A percentile compares a stretch with the other conserved stretches of the same genome.
phyloP scores from a whole-genome alignment of 2,888 invertebrate genomes.

The Augochlorella aurata region DNA sequence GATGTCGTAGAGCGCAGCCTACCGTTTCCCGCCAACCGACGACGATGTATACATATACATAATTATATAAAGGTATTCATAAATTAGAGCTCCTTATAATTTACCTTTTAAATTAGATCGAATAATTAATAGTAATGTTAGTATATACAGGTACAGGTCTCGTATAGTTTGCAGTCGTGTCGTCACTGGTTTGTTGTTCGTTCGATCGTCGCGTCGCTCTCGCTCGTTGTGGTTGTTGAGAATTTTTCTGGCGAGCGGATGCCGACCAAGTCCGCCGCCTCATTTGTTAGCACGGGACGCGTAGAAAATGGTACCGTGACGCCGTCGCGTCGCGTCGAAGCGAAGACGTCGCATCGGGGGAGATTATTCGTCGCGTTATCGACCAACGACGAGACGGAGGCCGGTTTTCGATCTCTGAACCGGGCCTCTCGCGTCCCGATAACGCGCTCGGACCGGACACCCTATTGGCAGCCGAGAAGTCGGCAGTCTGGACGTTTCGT shows the following conservation, averaged over 20 bases:
- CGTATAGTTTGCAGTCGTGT: constrained; percentile 82
- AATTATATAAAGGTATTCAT: constrained; percentile 70
- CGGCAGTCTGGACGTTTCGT: background rate
- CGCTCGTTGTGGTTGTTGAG: constrained; percentile 36
- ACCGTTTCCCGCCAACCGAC: constrained; percentile 65
- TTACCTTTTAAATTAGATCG: constrained; percentile 73
- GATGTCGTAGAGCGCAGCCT: constrained; percentile 74
- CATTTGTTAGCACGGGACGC: constrained; percentile 47
- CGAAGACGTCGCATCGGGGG: constrained; percentile 18
- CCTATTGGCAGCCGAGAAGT: background rate
- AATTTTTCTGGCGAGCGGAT: constrained; percentile 73
- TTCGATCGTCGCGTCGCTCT: constrained; percentile 61
- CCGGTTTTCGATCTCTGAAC: background rate
- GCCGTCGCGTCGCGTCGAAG: constrained; percentile 10
- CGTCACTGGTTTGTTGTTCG: constrained; percentile 76
- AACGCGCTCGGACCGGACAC: background rate
- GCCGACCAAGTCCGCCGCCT: constrained; percentile 80
- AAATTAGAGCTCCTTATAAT: constrained; percentile 77
- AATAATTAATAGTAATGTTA: constrained; percentile 77
- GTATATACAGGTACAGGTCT: constrained; percentile 82
- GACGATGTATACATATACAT: constrained; percentile 58
- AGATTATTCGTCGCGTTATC: background rate
- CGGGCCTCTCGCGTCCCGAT: background rate
- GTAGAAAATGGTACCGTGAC: constrained; percentile 58
- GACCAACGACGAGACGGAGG: background rate